phyloP scores from a whole-genome alignment of 2,888 invertebrate species.

The Brenthis hecate region DNA sequence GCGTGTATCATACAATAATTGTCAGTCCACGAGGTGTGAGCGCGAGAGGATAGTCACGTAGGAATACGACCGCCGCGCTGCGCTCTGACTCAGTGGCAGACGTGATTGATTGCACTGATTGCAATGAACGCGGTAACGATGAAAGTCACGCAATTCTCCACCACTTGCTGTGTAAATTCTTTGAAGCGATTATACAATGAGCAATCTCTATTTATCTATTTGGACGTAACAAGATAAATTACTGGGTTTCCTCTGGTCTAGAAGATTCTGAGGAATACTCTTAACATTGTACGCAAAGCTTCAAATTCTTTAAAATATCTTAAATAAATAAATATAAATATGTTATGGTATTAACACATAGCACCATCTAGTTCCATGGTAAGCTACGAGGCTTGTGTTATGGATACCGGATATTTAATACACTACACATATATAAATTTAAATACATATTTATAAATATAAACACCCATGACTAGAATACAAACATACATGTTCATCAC shows the following conservation, averaged over 20 bases:
- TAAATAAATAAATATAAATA: too few relatives aligned
- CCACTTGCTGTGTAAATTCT: slow-evolving; percentile 6
- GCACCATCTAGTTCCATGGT: too few relatives aligned
- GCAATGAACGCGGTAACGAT: not conserved
- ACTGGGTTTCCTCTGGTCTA: slow-evolving; percentile 1
- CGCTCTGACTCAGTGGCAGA: slow-evolving; percentile 26
- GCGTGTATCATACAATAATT: not conserved
- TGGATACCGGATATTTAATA: too few relatives aligned
- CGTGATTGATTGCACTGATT: slow-evolving; percentile 21
- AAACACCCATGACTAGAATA: too few relatives aligned
- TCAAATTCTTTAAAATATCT: too few relatives aligned
- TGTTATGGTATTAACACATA: too few relatives aligned
- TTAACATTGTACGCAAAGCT: not conserved
- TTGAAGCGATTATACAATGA: slow-evolving; percentile 20
- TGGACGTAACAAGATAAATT: slow-evolving; percentile 17
- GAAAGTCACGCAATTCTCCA: slow-evolving; percentile 19
- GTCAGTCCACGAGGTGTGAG: not conserved
- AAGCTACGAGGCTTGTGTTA: too few relatives aligned
- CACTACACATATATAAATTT: too few relatives aligned
- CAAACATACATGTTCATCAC: too few relatives aligned
- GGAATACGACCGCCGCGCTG: slow-evolving; percentile 9
- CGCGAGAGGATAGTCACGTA: slow-evolving; percentile 31
- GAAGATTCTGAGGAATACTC: slow-evolving; percentile 3
- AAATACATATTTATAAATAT: too few relatives aligned
- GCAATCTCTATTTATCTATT: slow-evolving; percentile 16